These are phyloP conservation scores for Mobula birostris DNA, from an alignment of 2,113 vertebrate species.

Conservation along the genomic window DNA sequence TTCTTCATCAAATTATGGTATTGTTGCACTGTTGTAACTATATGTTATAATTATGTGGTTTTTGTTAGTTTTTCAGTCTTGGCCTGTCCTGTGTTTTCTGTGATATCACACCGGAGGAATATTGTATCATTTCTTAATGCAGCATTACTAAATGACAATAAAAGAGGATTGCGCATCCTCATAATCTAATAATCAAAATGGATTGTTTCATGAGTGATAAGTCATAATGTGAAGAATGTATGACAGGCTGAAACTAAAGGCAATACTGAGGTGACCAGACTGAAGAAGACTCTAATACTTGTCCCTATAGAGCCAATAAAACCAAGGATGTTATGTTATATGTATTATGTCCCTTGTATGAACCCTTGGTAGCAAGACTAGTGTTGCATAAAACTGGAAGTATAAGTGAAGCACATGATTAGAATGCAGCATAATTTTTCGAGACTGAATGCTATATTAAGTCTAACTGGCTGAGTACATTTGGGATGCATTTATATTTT, in stretches of 20 bases:
- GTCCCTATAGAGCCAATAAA: background rate
- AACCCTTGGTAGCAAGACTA: background rate
- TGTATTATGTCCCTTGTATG: background rate
- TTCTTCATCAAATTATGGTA: too few species aligned
- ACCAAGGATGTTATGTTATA: background rate
- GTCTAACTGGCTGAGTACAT: background rate
- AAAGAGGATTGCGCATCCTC: too few species aligned
- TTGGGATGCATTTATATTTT: background rate
- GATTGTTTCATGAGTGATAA: background rate
- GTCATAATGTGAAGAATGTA: background rate
- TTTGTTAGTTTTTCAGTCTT: too few species aligned
- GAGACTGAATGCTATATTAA: background rate
- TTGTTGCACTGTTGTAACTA: too few species aligned
- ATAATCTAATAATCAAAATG: background rate
- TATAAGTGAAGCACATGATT: background rate
- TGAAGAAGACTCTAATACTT: background rate
- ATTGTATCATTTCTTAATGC: too few species aligned
- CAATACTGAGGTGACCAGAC: background rate
- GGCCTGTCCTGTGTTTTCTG: too few species aligned
- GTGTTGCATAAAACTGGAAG: background rate
- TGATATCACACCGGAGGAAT: too few species aligned
- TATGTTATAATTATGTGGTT: too few species aligned
- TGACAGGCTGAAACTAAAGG: background rate
- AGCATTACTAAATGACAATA: too few species aligned
- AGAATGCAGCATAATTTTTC: background rate